phyloP scores from a whole-genome alignment of 2,797 vertebrate genomes.

The Heterohyrax brucei region DNA sequence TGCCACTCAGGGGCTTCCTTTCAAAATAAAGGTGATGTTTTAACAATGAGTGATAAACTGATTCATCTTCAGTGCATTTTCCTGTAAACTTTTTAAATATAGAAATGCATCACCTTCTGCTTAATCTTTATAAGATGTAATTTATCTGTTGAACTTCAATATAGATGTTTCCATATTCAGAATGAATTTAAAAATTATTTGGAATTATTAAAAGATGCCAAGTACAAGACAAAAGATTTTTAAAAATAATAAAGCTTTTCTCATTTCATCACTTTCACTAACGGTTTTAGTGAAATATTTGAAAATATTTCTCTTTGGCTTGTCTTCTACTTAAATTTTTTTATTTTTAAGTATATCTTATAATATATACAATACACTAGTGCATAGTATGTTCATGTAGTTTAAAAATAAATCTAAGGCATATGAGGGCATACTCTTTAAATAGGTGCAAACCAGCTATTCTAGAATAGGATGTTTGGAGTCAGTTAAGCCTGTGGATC shows the following conservation, averaged over 20 bases:
- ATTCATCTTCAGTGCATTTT: not conserved
- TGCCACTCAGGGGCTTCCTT: not conserved
- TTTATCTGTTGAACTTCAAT: not conserved
- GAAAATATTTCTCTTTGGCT: not conserved
- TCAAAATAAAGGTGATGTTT: not conserved
- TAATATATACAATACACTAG: not conserved
- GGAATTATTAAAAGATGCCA: not conserved
- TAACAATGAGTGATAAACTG: not conserved
- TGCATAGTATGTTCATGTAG: not conserved
- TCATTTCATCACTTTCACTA: not conserved
- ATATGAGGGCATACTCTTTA: not conserved
- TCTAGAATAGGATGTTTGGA: not conserved
- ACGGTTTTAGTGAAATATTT: slow-evolving; percentile 1
- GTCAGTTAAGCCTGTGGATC: not conserved
- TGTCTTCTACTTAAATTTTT: not conserved
- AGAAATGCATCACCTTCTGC: not conserved
- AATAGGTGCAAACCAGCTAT: not conserved
- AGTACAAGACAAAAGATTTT: not conserved
- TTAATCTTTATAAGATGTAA: not conserved
- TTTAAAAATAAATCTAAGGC: not conserved
- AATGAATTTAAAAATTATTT: not conserved
- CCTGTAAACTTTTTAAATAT: not conserved
- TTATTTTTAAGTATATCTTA: not conserved
- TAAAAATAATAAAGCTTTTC: not conserved
- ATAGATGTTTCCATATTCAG: not conserved